phyloP scores from a whole-genome alignment of 2,113 vertebrate genomes.

The Shinisaurus crocodilurus region DNA sequence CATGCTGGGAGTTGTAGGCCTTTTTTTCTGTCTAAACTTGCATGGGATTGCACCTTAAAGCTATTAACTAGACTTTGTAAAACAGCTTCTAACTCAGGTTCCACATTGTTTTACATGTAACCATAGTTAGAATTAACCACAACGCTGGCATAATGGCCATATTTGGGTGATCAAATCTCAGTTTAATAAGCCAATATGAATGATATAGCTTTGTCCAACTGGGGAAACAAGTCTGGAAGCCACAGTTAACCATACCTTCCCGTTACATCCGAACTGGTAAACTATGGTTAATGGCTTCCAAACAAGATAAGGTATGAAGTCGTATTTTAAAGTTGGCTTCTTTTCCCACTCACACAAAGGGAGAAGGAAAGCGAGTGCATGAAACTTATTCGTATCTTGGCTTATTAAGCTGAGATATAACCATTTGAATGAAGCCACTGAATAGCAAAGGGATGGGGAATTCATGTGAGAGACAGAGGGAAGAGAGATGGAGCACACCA shows the following conservation, averaged over 20 bases:
- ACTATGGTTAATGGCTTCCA: neutral
- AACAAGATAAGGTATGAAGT: neutral
- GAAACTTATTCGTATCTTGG: neutral
- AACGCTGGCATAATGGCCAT: neutral
- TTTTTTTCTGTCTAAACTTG: no score
- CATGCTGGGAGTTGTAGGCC: no score
- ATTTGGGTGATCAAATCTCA: neutral
- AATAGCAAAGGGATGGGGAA: neutral
- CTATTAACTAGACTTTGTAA: neutral
- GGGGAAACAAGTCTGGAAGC: neutral
- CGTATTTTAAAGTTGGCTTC: neutral
- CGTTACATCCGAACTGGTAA: neutral
- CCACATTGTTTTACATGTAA: neutral
- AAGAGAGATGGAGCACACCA: no score
- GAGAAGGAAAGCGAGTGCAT: neutral
- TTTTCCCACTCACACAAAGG: neutral
- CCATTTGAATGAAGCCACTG: neutral
- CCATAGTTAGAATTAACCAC: neutral
- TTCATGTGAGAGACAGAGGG: neutral
- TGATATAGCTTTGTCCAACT: no score
- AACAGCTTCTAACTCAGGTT: neutral
- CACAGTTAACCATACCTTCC: neutral
- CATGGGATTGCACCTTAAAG: no score
- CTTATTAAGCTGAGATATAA: no score
- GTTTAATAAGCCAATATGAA: neutral